A percentile compares a stretch with the other conserved stretches of the same genome.
Evolutionary conservation across 2,113 vertebrate genomes (phyloP).

Genomic region (Panthera uncia): DNA sequence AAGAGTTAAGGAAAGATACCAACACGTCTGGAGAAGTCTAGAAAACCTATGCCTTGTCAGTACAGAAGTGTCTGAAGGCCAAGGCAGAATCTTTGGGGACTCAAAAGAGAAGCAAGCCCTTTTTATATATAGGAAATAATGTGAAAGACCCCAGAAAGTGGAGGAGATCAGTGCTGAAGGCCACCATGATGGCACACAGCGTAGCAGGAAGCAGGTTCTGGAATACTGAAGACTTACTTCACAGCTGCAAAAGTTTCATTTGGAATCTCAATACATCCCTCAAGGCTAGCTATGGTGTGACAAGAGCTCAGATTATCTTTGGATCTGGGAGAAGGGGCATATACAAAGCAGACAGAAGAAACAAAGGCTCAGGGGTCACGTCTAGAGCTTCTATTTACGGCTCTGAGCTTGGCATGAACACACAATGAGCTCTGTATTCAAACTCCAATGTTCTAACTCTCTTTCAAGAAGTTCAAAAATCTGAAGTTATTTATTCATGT

Average conservation of each 20-base stretch:
- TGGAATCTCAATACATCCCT: neutral
- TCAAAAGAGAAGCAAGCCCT: neutral
- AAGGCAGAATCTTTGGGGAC: neutral
- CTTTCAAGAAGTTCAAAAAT: neutral
- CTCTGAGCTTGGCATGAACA: neutral
- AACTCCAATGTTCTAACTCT: neutral
- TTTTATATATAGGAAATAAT: neutral
- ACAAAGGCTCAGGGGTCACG: neutral
- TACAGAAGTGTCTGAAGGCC: neutral
- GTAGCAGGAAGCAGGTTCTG: neutral
- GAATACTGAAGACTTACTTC: neutral
- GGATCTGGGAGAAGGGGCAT: neutral
- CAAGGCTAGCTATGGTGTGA: neutral
- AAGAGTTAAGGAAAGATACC: neutral
- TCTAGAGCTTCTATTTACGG: neutral
- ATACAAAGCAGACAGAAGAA: neutral
- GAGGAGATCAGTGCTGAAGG: neutral
- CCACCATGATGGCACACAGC: rapidly evolving
- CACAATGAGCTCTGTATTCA: neutral
- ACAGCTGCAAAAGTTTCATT: neutral
- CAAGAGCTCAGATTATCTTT: neutral
- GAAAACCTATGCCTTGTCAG: neutral
- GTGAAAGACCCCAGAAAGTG: neutral
- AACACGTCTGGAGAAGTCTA: neutral
- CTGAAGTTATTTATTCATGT: neutral